A percentile compares a stretch with the other conserved stretches of the same genome.
These are phyloP conservation scores for Brienomyrus longianalis DNA, from an alignment of 2,113 vertebrate genomes.

Conservation along the genomic window DNA sequence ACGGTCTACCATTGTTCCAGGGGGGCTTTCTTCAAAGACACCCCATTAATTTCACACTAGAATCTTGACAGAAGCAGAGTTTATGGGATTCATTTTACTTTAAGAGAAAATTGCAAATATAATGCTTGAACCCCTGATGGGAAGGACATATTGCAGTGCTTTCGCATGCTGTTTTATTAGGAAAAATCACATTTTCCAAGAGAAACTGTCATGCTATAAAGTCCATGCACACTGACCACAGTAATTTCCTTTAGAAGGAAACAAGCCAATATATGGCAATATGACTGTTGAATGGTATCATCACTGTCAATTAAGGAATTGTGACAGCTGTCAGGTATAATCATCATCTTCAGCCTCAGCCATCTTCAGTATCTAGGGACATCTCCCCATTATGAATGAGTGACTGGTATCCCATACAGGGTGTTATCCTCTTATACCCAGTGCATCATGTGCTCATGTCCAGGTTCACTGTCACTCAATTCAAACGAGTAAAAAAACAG, in stretches of 20 bases:
- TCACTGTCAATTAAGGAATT: neutral
- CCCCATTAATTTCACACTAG: neutral
- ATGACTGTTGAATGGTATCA: neutral
- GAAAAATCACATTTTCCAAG: neutral
- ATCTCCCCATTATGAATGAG: neutral
- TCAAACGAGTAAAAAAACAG: neutral
- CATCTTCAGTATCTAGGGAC: neutral
- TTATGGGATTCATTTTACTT: neutral
- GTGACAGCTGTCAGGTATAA: neutral
- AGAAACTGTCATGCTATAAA: neutral
- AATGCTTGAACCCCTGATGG: neutral
- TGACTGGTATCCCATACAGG: neutral
- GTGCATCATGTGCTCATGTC: neutral
- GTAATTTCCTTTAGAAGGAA: neutral
- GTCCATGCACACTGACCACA: neutral
- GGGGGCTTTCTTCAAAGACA: neutral
- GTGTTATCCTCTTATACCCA: neutral
- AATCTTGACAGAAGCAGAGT: neutral
- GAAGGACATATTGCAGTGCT: neutral
- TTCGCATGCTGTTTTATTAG: neutral
- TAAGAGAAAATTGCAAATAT: slow-evolving; percentile 10
- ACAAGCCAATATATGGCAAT: neutral
- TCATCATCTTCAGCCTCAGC: neutral
- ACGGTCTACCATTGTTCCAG: neutral
- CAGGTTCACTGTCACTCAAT: neutral